Conservation (phyloP, 2,888 invertebrate genomes). For the Odontomyia ornata region DNA sequence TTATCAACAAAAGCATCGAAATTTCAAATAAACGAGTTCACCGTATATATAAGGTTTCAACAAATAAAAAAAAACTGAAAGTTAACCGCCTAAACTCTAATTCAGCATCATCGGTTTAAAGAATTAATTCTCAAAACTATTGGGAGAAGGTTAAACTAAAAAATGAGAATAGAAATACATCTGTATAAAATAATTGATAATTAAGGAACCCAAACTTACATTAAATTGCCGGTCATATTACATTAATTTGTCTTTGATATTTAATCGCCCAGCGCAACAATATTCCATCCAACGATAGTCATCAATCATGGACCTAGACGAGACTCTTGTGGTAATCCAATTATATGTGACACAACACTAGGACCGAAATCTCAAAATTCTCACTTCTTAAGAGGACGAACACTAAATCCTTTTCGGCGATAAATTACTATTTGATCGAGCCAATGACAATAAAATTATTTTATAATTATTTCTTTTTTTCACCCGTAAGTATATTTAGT, state of each 20-base stretch:
- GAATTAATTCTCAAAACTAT: neutral
- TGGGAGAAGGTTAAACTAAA: too few species aligned
- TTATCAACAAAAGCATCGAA: too few species aligned
- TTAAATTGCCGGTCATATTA: slow-evolving; percentile 4
- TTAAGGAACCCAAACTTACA: neutral
- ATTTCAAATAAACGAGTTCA: too few species aligned
- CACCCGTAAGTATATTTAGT: neutral
- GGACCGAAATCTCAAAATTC: neutral
- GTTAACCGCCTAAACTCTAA: too few species aligned
- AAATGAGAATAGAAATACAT: neutral
- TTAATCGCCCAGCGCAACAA: neutral
- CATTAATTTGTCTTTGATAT: neutral
- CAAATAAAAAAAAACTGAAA: too few species aligned
- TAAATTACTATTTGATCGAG: neutral
- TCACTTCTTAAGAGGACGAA: neutral
- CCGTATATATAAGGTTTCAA: too few species aligned
- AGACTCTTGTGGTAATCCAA: slow-evolving; percentile 29
- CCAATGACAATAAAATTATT: neutral
- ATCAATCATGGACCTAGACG: slow-evolving; percentile 37
- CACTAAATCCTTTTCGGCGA: neutral
- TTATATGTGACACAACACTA: slow-evolving; percentile 23
- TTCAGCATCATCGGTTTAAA: neutral
- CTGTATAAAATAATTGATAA: neutral
- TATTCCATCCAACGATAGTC: neutral
- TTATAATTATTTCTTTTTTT: neutral